Evolutionary conservation across 92 coral and sea anemone species (phyloP), one percentile per base, ranked within the genome.

Genomic region (Paragorgia papillata): DNA sequence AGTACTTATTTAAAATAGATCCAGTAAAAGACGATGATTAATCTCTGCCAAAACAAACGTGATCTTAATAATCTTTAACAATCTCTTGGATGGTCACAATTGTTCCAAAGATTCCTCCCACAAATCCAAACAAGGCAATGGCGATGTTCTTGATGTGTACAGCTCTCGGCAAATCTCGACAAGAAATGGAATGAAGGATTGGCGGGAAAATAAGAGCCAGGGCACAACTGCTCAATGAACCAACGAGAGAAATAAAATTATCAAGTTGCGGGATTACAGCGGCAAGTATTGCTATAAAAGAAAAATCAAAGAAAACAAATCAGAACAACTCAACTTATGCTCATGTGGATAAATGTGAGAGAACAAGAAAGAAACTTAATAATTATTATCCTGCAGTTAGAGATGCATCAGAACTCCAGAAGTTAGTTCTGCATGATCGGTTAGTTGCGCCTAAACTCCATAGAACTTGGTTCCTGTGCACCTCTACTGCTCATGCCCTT

Each of bases 131-230:
- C 6, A 80, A 17, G 82, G 88, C 75, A 49, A 95, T 83, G n/a
- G 87, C 85, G 25, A 86, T 69, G 75, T 95, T 91, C 74, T 89
- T 89, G 54, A 85, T 37, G 53, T 71, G 78, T 12, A 55, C 39
- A 12, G 77, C 22, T 26, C 82, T 50, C 54, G 82, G 70, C 15
- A 81, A 75, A 49, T 76, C 83, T 15, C 88, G 79, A 58, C 84
- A 87, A 6, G 94, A 87, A 34, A 87, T 29, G 50, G 92, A 83
- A 73, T 95, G 97, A 8, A 95, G 80, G 4, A 86, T 25, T 7
- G 96, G 83, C 20, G 99, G 99, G 70, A 95, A 95, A 51, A 89
- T 85, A 13, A 95, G 76, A 17, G 97, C 97, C 64, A 95, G 64
- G 20, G 97, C 83, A 4, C 90, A 79, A 65, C 99, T 86, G 34